These are phyloP conservation scores for Holcopasites calliopsidis DNA, from an alignment of 1,140 invertebrate species.

Conservation along the genomic window DNA sequence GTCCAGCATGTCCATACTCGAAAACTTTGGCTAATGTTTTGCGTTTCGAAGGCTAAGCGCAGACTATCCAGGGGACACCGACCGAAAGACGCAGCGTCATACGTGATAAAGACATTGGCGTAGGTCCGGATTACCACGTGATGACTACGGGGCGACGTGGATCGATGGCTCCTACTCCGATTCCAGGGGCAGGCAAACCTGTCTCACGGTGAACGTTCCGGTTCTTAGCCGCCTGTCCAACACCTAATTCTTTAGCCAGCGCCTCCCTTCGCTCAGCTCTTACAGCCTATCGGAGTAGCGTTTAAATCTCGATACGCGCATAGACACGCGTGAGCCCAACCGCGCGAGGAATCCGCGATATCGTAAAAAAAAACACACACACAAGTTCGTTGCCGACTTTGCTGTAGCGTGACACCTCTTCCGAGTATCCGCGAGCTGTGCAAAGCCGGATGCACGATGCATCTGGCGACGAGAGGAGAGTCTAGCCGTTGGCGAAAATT, in stretches of 20 bases:
- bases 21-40: neutral
- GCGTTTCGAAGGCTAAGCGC: slow-evolving; percentile 17
- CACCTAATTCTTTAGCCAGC: too few relatives aligned
- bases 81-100: slow-evolving; percentile 30
- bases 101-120: slow-evolving; percentile 32
- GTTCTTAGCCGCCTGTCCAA: neutral
- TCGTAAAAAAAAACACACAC: too few relatives aligned
- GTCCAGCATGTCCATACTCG: neutral
- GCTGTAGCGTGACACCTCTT: too few relatives aligned
- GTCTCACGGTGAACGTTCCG: neutral
- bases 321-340: too few relatives aligned
- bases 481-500: too few relatives aligned
- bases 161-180: slow-evolving; percentile 6
- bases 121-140: slow-evolving; percentile 33
- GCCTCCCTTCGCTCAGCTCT: neutral
- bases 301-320: too few relatives aligned
- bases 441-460: too few relatives aligned
- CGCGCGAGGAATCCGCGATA: too few relatives aligned
- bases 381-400: too few relatives aligned
- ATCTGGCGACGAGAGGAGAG: too few relatives aligned
- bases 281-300: too few relatives aligned
- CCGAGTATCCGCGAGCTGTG: too few relatives aligned
- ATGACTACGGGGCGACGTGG: slow-evolving; percentile 39
- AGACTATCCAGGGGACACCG: slow-evolving; percentile 27
- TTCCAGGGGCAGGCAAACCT: neutral